Conservation (phyloP, 2,797 vertebrate species). For the Nannoperca obscura region DNA sequence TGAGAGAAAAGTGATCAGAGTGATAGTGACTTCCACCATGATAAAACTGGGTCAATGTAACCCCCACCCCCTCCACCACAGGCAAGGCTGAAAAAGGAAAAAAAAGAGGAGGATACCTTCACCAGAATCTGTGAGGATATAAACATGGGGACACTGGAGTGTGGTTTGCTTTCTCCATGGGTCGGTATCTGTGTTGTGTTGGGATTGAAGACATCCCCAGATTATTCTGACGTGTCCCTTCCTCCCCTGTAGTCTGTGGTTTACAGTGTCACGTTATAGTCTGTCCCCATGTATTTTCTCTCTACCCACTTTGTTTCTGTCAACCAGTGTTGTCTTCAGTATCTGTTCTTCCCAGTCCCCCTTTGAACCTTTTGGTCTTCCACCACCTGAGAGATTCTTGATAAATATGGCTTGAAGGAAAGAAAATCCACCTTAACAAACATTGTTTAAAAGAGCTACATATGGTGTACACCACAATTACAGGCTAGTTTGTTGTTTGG, state of each 20-base stretch:
- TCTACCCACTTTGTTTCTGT: constrained; percentile 57
- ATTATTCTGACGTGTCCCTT: constrained; percentile 63
- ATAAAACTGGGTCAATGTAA: constrained; percentile 89
- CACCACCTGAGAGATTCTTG: constrained; percentile 36
- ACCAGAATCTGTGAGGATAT: constrained; percentile 79
- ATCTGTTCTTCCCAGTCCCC: constrained; percentile 36
- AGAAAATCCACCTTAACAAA: constrained; percentile 48
- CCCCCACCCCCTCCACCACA: constrained; percentile 86
- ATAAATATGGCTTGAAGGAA: constrained; percentile 24
- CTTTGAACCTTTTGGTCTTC: constrained; percentile 34
- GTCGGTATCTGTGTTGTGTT: constrained; percentile 77
- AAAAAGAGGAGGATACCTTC: constrained; percentile 81
- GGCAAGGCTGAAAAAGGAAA: constrained; percentile 82
- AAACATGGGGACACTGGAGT: constrained; percentile 78
- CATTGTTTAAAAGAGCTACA: constrained; percentile 9
- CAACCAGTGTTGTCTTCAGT: constrained; percentile 46
- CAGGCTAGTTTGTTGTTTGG: background rate
- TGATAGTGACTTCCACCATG: constrained; percentile 86
- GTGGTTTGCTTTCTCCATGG: constrained; percentile 74
- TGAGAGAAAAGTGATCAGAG: constrained; percentile 84
- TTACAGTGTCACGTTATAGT: constrained; percentile 70
- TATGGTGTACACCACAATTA: background rate
- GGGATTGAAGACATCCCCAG: constrained; percentile 51
- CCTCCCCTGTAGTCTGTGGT: constrained; percentile 68
- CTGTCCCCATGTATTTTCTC: constrained; percentile 67